Conservation (phyloP, 2,113 vertebrate species). For the Cyprinus carpio region DNA sequence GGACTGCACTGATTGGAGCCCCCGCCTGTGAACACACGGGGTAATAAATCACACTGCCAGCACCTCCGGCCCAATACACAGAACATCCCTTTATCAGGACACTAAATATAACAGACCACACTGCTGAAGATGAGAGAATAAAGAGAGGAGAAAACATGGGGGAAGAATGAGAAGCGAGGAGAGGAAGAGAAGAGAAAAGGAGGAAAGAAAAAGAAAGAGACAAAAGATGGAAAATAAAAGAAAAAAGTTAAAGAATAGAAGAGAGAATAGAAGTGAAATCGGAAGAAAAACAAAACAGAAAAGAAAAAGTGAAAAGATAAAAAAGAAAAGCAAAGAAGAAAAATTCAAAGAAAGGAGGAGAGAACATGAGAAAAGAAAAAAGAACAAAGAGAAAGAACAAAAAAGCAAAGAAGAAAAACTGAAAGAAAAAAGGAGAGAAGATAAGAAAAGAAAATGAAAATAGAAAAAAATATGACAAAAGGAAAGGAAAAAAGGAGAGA, state of each 20-base stretch:
- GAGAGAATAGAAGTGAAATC: too few species aligned
- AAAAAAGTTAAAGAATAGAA: too few species aligned
- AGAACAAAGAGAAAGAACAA: background rate
- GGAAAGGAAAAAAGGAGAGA: too few species aligned
- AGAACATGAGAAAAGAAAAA: background rate
- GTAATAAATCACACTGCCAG: conserved; percentile 71
- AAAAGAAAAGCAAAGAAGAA: too few species aligned
- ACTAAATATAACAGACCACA: conserved; percentile 33
- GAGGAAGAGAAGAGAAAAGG: background rate
- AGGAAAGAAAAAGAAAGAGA: too few species aligned
- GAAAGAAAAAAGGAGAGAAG: background rate
- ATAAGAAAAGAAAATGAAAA: background rate
- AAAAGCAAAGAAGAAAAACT: too few species aligned
- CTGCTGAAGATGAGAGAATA: background rate
- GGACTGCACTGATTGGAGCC: conserved; percentile 70
- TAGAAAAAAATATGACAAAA: background rate
- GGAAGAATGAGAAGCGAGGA: background rate
- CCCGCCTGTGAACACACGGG: conserved; percentile 62
- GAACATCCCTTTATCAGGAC: conserved; percentile 37
- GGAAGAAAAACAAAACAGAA: background rate
- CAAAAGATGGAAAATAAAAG: too few species aligned
- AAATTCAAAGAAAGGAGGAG: background rate
- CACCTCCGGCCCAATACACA: conserved; percentile 38
- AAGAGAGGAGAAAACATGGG: too few species aligned
- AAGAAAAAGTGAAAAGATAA: too few species aligned